A percentile compares a stretch with the other conserved stretches of the same genome.
Conservation (phyloP, 2,888 invertebrate genomes). For the Drosophila demipolita region DNA sequence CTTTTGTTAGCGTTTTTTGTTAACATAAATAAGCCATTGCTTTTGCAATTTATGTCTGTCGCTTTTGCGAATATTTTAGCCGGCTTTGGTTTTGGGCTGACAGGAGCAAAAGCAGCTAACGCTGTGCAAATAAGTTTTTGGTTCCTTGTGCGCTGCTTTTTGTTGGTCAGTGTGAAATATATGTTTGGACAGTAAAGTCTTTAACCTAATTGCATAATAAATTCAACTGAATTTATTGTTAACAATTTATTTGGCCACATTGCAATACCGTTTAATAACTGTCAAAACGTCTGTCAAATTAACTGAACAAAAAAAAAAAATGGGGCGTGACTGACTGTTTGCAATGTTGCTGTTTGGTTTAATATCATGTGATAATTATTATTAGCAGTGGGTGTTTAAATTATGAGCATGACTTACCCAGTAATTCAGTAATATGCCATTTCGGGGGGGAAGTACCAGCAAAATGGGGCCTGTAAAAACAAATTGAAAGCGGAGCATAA, state of each 20-base stretch:
- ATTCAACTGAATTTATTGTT: slow-evolving; percentile 65
- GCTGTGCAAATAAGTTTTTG: slow-evolving; percentile 35
- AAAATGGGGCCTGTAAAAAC: slow-evolving; percentile 21
- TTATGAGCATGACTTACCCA: slow-evolving; percentile 59
- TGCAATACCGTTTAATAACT: slow-evolving; percentile 48
- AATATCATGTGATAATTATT: slow-evolving; percentile 53
- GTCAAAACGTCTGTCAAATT: slow-evolving; percentile 64
- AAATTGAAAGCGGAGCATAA: slow-evolving; percentile 31
- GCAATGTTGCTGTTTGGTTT: slow-evolving; percentile 39
- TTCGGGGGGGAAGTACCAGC: slow-evolving; percentile 37
- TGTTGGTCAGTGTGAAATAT: slow-evolving; percentile 55
- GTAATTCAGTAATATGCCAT: slow-evolving; percentile 9
- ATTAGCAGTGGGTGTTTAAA: slow-evolving; percentile 48
- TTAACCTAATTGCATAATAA: slow-evolving; percentile 77
- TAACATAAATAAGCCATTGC: slow-evolving; percentile 47
- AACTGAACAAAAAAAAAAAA: slow-evolving; percentile 26
- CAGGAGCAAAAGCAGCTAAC: slow-evolving; percentile 49
- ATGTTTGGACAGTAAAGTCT: slow-evolving; percentile 37
- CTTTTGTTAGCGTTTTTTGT: slow-evolving; percentile 9
- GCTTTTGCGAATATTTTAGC: slow-evolving; percentile 33
- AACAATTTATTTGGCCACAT: slow-evolving; percentile 42
- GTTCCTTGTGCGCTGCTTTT: slow-evolving; percentile 44
- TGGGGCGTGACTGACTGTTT: slow-evolving; percentile 13
- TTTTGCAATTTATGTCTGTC: slow-evolving; percentile 15
- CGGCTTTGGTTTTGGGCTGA: slow-evolving; percentile 48